Evolutionary conservation across 1,140 invertebrate genomes (phyloP), one percentile per base, ranked within the genome.

Genomic region (Pseudachorutes palmiensis): DNA sequence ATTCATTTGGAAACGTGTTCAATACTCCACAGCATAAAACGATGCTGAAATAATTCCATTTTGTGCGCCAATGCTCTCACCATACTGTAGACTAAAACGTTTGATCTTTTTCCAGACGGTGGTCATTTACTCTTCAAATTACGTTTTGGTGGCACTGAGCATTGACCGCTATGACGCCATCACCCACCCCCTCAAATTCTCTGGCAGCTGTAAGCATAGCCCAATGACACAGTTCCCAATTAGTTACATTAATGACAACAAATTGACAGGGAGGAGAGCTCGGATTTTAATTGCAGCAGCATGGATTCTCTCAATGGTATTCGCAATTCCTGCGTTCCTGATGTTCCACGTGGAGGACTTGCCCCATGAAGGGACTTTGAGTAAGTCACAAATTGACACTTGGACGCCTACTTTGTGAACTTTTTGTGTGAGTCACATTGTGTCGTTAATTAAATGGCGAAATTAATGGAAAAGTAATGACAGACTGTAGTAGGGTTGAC

Each of bases 131-230:
- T 92, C 91, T 2, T 96, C 93, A 1, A 97, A 92, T 0, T 97
- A 96, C 75, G 92, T 96, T 3, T 82, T 97, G 33, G 93, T 97
- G 16, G 92, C 93, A 1, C 82, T 97, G 28, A 95, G 91, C 74
- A 92, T 97, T 71, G 94, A 97, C 79, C 83, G 94, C 75, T 94
- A 94, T 75, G 92, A 96, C 76, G 93, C 93, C 70, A 95, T 97
- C 75, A 93, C 90, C 5, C 87, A 92, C 78, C 94, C 94, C 0
- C 91, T 97, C 89, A 94, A 93, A 79, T 94, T 94, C 79, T 91
- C 89, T 28, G 88, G 89, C 76, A 91, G 90, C 75, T 94, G 92
- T 94, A 82, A 91, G 91, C 91, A 49, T n/a, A n/a, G n/a, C n/a
- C n/a, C n/a, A n/a, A n/a, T n/a, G n/a, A n/a, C n/a, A n/a, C n/a